Base-by-base conservation (phyloP, 2,888 invertebrate genomes). In the Augochlorella aurata region DNA sequence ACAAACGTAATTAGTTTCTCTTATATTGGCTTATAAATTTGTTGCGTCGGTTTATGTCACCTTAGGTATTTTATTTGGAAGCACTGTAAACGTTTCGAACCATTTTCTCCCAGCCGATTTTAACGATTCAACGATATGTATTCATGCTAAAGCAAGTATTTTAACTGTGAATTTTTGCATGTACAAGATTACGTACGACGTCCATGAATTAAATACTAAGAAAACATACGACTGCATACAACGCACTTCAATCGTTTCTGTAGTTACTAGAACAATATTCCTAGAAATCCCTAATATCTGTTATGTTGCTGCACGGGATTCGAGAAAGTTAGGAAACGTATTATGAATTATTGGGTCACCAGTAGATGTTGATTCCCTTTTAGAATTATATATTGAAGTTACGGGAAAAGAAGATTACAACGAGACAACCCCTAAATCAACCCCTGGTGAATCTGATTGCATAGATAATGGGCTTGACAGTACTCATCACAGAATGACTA, bases 41-140 rank as follows among this genome's bases (percentile, higher is more conserved):
- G 12, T 10, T 45, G 9, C 9, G 47, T 3, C 24, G 18, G 18
- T 7, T 65, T 63, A 21, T 65, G 21, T 63, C 21, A 29, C 61
- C 54, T n/a, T 83, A 29, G 29, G 29, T 71, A 85, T 76, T 75
- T 84, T 74, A 84, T 71, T 78, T 80, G 84, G 82, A 85, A 85
- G 85, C 79, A 82, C 74, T 74, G 72, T 84, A 74, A 73, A 74
- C 52, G 65, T 77, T 58, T 63, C 69, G 81, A 58, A 77, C 50
- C 74, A 80, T 83, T 74, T 84, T 58, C 50, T 73, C 69, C 54
- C 69, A 69, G 45, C 47, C 65, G 71, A 70, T 70, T 58, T 66
- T 61, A 73, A 70, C 21, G 7, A 74, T 70, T 82, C 29, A 77
- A 58, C 47, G 69, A 38, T 29, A 65, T 7, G 49, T 69, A 70